A percentile compares a stretch with the other conserved stretches of the same genome.
Conservation (phyloP, 1,140 invertebrate species). For the Drosophila micromelanica region DNA sequence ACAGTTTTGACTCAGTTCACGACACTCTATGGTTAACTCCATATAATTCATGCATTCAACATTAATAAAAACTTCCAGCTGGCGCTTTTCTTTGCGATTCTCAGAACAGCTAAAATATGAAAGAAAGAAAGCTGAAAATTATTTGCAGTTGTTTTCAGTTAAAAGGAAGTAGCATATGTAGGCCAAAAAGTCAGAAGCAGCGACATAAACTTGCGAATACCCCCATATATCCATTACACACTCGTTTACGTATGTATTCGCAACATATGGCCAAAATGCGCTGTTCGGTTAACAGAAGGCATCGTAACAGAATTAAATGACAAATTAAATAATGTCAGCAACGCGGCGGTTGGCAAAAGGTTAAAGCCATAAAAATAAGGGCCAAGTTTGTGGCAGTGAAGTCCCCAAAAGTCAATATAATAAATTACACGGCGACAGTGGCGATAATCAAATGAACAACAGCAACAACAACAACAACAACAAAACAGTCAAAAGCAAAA, state of each 20-base stretch:
- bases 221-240: conserved; percentile 51
- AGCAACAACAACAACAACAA: conserved; percentile 43
- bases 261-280: conserved; percentile 54
- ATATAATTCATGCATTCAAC: not conserved
- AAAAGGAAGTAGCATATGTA: conserved; percentile 50
- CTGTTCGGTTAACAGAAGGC: conserved; percentile 27
- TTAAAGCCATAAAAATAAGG: conserved; percentile 81
- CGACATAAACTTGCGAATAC: conserved; percentile 33
- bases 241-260: conserved; percentile 32
- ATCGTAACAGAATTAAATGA: conserved; percentile 67
- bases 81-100: conserved; percentile 7
- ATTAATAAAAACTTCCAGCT: conserved; percentile 10
- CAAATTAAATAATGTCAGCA: conserved; percentile 82
- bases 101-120: conserved; percentile 14
- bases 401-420: conserved; percentile 70
- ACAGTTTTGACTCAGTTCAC: not conserved
- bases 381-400: conserved; percentile 21
- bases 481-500: conserved; percentile 11
- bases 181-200: conserved; percentile 39
- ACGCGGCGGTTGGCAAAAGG: conserved; percentile 72
- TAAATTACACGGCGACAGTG: conserved; percentile 81
- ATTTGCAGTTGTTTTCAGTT: conserved; percentile 19
- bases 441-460: conserved; percentile 81
- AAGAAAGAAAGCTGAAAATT: conserved; percentile 27
- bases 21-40: not conserved